These are phyloP conservation scores for Parazoanthus darwini DNA, from an alignment of 92 coral and sea anemone species.

Conservation along the genomic window DNA sequence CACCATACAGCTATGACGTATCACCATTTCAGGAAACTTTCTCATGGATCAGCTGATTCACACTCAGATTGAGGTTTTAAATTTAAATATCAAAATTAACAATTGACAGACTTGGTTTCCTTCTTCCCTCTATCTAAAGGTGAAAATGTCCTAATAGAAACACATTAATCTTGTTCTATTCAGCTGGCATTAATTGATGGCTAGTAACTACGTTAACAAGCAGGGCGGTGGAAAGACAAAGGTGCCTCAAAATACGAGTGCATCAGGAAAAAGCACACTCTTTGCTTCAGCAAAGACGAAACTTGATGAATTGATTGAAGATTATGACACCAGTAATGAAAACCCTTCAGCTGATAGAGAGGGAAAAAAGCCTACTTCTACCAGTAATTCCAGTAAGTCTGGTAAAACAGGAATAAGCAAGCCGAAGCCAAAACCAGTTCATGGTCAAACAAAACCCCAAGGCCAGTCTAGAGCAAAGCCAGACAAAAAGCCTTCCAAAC, in stretches of 20 bases:
- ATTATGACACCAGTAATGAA: neutral
- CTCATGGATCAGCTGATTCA: too few species aligned
- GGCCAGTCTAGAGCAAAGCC: neutral
- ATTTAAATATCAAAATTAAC: too few species aligned
- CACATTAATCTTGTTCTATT: too few species aligned
- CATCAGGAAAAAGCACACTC: neutral
- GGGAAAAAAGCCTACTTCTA: neutral
- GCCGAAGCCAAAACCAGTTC: neutral
- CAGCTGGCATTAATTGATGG: neutral
- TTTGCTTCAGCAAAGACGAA: constrained; percentile 11
- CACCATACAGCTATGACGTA: too few species aligned
- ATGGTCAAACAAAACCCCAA: neutral
- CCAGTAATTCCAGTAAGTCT: neutral
- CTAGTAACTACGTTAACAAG: constrained; percentile 11
- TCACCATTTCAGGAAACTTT: too few species aligned
- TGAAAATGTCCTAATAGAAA: too few species aligned
- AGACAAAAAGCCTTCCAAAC: constrained; percentile 29
- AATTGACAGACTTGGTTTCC: too few species aligned
- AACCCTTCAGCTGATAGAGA: neutral
- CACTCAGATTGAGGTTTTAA: too few species aligned
- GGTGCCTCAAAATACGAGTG: neutral
- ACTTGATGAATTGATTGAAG: constrained; percentile 8
- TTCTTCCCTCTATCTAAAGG: too few species aligned
- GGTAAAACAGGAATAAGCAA: neutral
- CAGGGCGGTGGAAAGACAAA: neutral